These are phyloP conservation scores for Reticulitermes speratus DNA, from an alignment of 1,140 invertebrate genomes.

Conservation along the genomic window DNA sequence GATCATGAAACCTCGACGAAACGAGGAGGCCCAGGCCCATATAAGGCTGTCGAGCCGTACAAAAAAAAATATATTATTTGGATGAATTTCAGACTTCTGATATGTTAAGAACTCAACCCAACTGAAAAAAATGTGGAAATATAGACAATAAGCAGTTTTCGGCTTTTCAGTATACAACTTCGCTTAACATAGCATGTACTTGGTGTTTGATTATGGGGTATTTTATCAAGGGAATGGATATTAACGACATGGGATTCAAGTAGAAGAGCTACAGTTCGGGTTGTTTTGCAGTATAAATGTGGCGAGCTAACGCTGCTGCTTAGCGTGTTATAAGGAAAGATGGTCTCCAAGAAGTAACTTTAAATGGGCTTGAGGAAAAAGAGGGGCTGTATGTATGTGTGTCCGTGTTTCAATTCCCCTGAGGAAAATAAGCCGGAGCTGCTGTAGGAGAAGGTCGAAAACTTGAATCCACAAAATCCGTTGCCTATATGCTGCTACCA, in stretches of 20 bases:
- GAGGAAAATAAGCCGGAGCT: neutral
- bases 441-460: neutral
- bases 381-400: neutral
- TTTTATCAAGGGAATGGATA: neutral
- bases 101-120: too few relatives aligned
- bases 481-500: neutral
- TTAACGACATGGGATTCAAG: neutral
- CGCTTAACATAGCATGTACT: too few relatives aligned
- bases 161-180: too few relatives aligned
- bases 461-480: neutral
- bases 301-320: neutral
- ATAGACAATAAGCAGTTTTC: too few relatives aligned
- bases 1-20: too few relatives aligned
- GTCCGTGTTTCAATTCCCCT: neutral
- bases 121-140: too few relatives aligned
- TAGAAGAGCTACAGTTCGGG: neutral
- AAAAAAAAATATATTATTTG: too few relatives aligned
- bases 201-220: neutral
- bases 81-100: too few relatives aligned
- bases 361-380: neutral
- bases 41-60: too few relatives aligned
- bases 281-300: slow-evolving; percentile 9
- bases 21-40: too few relatives aligned
- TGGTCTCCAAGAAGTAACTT: neutral
- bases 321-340: neutral